Conservation (phyloP, 2,113 vertebrate species). For the Sula dactylatra region DNA sequence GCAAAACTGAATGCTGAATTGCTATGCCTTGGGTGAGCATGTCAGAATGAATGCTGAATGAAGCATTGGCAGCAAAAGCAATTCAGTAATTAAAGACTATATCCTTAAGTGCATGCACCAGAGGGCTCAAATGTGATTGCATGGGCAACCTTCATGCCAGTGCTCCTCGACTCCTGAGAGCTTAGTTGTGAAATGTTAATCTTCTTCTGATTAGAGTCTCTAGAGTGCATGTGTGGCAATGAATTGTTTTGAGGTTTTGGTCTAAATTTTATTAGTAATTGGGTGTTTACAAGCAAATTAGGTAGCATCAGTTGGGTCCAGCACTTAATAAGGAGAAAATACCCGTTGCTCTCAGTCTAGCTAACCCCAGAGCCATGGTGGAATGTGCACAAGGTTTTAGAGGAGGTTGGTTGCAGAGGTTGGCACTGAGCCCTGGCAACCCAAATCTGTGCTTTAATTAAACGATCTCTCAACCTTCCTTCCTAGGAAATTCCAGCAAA, state of each 20-base stretch:
- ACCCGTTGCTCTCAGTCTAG: background rate
- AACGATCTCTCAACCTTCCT: background rate
- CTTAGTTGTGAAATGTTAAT: background rate
- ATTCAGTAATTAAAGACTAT: slow-evolving; percentile 16
- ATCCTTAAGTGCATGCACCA: background rate
- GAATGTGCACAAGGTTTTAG: background rate
- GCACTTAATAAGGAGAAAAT: background rate
- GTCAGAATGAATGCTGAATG: background rate
- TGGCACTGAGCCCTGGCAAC: background rate
- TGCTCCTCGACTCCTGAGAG: background rate
- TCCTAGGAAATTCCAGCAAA: background rate
- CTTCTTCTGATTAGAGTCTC: background rate
- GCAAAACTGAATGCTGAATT: background rate
- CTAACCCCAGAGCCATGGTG: background rate
- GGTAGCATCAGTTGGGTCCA: background rate
- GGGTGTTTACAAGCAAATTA: background rate
- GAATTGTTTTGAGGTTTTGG: background rate
- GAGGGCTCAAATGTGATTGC: background rate
- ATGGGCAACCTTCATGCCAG: background rate
- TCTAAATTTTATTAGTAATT: background rate
- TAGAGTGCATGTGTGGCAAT: background rate
- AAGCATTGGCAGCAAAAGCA: background rate
- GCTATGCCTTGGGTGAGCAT: background rate
- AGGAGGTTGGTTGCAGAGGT: background rate
- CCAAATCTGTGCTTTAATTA: background rate